Conservation (phyloP, 1,140 invertebrate genomes). For the Drosophila truncata region DNA sequence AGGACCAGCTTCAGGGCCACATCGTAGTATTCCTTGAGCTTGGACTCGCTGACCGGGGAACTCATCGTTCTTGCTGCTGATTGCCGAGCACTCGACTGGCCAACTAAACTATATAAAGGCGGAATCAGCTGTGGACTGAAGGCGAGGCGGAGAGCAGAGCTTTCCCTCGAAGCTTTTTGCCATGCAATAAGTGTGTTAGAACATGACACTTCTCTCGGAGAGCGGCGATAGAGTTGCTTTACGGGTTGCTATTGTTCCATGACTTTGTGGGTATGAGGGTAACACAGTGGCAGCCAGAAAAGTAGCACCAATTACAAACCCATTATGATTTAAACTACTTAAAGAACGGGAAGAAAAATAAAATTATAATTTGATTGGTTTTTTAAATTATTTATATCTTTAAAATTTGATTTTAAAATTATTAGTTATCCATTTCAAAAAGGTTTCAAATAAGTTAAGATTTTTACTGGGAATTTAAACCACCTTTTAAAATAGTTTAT, state of each 20-base stretch:
- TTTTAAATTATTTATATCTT: neutral
- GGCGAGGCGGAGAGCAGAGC: slow-evolving; percentile 25
- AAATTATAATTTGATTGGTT: neutral
- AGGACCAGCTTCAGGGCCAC: slow-evolving; percentile 74
- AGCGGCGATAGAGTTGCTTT: slow-evolving; percentile 25
- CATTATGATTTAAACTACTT: neutral
- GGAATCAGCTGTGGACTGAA: slow-evolving; percentile 3
- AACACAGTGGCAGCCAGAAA: neutral
- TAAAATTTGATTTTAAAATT: neutral
- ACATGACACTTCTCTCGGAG: slow-evolving; percentile 39
- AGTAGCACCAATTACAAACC: neutral
- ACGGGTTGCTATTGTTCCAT: slow-evolving; percentile 4
- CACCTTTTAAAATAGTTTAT: neutral
- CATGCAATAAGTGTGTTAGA: slow-evolving; percentile 4
- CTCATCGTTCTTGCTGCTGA: slow-evolving; percentile 52
- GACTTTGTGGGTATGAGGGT: neutral
- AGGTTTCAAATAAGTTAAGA: neutral
- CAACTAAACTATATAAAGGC: slow-evolving; percentile 26
- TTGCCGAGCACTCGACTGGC: slow-evolving; percentile 28
- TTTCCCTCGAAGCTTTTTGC: slow-evolving; percentile 41
- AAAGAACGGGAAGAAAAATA: neutral
- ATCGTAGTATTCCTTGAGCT: slow-evolving; percentile 77
- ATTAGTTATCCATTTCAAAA: neutral
- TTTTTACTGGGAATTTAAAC: neutral
- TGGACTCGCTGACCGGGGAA: slow-evolving; percentile 50